Evolutionary conservation across 2,113 vertebrate genomes (phyloP).

Genomic region (Leiothrix lutea): DNA sequence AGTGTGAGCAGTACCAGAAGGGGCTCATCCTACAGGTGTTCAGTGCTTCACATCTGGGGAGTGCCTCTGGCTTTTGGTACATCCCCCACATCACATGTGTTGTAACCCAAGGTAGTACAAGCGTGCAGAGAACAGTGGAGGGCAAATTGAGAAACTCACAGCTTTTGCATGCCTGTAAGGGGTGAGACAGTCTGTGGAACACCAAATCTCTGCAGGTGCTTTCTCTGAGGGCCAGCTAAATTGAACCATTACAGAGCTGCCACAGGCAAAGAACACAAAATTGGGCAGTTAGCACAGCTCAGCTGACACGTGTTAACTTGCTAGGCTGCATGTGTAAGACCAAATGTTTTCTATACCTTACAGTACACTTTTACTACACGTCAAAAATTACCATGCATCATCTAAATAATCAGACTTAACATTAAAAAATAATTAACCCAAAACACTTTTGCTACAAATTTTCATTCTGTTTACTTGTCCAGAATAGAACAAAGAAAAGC

Average conservation of each 20-base stretch:
- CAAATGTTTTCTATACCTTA: neutral
- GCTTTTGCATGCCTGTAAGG: neutral
- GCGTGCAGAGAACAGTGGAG: neutral
- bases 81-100: neutral
- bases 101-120: neutral
- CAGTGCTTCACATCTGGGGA: neutral
- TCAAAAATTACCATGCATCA: neutral
- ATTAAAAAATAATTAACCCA: neutral
- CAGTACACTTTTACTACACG: neutral
- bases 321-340: neutral
- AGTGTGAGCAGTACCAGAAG: neutral
- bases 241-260: conserved; percentile 39
- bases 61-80: neutral
- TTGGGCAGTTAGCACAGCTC: conserved; percentile 43
- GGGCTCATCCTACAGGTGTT: neutral
- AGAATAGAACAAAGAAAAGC: neutral
- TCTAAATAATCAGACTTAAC: neutral
- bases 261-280: conserved; percentile 57
- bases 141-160: conserved; percentile 4
- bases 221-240: conserved; percentile 49
- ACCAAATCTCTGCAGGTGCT: conserved; percentile 50
- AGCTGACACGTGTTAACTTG: conserved; percentile 43
- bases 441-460: neutral
- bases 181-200: neutral
- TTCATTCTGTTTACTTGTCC: neutral